Evolutionary conservation across 1,140 invertebrate species (phyloP), one percentile per base, ranked within the genome.

Genomic region (Epicauta chinensis): DNA sequence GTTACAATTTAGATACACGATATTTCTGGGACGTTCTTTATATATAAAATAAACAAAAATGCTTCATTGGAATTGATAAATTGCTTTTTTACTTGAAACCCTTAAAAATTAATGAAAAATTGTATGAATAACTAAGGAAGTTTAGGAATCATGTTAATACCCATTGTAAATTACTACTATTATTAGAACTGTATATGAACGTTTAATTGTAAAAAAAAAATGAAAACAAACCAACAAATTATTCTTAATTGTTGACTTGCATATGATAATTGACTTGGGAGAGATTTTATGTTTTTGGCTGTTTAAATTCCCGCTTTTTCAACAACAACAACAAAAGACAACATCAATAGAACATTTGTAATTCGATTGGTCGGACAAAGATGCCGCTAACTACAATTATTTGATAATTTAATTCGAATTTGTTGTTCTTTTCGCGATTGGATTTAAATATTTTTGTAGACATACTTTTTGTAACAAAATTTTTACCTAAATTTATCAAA

Each of bases 31-130:
- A 31, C 37, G 46, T 49, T 38, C 46, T 40, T 12, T 38, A 23
- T 37, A 17, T 38, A 46, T 35, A 36, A 46, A 23, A 23, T 7
- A 5, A n/a, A 36, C 17, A 48, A 53, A 44, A 56, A 59, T 57
- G 64, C 64, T 66, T 66, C 59, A 66, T 66, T 63, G 64, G 64
- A 66, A 66, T 66, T 66, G 64, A 66, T 46, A 64, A 64, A 60
- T 61, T 55, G 64, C 62, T 66, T 66, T 66, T 64, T 64, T 66
- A 66, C 62, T 61, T 64, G 59, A 63, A 53, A 60, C 46, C 23
- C 23, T 38, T 52, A 52, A 52, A 23, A 23, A 5, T 23, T 35
- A 31, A 54, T 54, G 29, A 14, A 52, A 52, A 23, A 23, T 23
- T 23, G 41, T 34, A 54, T 54, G 29, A 14, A 30, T 30, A 42